These are phyloP conservation scores for Tryphoninae sp. DNA, from an alignment of 2,888 invertebrate species.

Conservation along the genomic window DNA sequence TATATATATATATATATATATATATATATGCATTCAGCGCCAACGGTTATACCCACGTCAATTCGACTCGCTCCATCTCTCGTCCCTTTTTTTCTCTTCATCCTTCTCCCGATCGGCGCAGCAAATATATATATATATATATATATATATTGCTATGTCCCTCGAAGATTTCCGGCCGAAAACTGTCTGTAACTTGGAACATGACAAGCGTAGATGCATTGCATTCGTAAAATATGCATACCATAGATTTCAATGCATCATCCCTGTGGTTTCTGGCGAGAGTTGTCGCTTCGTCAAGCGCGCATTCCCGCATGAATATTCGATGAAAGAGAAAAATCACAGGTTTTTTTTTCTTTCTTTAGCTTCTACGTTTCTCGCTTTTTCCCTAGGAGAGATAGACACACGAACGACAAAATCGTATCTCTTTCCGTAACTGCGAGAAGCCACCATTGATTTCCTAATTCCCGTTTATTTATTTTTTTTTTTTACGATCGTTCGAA, in stretches of 20 bases:
- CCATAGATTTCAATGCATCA: constrained; percentile 43
- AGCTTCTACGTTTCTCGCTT: not conserved
- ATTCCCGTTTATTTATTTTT: constrained; percentile 32
- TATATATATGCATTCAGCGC: constrained; percentile 8
- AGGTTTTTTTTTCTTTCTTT: not conserved
- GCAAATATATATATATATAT: too few relatives aligned
- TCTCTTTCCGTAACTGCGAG: constrained; percentile 14
- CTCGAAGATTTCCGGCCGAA: constrained; percentile 56
- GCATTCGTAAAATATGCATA: constrained; percentile 43
- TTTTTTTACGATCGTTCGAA: constrained; percentile 16
- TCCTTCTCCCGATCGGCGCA: not conserved
- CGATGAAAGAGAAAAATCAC: not conserved
- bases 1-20: constrained; percentile 18
- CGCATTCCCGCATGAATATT: not conserved
- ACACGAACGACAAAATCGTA: constrained; percentile 4
- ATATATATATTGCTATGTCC: not conserved
- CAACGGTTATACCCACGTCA: constrained; percentile 41
- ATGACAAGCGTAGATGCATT: constrained; percentile 40
- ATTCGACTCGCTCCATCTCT: constrained; percentile 32
- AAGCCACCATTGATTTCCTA: constrained; percentile 22
- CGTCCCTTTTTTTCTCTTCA: not conserved
- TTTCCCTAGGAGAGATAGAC: not conserved
- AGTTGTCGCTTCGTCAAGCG: constrained; percentile 18
- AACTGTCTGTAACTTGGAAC: constrained; percentile 39
- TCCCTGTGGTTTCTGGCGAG: constrained; percentile 37